Conservation (phyloP, 2,797 vertebrate genomes). For the Tenualosa ilisha region DNA sequence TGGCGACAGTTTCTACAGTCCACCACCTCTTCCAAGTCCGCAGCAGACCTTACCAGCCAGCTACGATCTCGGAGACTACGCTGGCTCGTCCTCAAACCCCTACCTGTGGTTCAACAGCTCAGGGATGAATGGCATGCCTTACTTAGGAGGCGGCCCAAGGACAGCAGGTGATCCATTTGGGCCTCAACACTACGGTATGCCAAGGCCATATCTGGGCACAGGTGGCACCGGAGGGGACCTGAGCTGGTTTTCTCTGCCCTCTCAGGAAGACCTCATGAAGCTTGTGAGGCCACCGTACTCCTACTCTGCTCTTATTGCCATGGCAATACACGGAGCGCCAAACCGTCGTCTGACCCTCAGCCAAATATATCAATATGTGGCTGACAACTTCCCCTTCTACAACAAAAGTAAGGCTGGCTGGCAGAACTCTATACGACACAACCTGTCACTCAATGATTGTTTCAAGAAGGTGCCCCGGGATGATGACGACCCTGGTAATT, state of each 20-base stretch:
- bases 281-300: constrained; percentile 90
- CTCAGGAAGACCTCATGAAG: constrained; percentile 85
- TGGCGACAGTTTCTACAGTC: constrained; percentile 84
- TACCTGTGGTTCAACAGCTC: constrained; percentile 80
- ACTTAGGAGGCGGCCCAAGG: constrained; percentile 57
- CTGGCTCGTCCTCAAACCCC: constrained; percentile 67
- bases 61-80: constrained; percentile 78
- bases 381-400: constrained; percentile 92
- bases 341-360: constrained; percentile 88
- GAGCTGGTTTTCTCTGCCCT: constrained; percentile 84
- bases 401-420: constrained; percentile 89
- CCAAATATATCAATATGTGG: constrained; percentile 94
- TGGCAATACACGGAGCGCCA: constrained; percentile 89
- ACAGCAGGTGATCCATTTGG: constrained; percentile 56
- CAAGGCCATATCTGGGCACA: constrained; percentile 72
- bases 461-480: constrained; percentile 89
- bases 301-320: constrained; percentile 94
- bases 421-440: constrained; percentile 96
- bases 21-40: constrained; percentile 76
- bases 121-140: constrained; percentile 67
- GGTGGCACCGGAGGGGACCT: constrained; percentile 66
- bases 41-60: constrained; percentile 63
- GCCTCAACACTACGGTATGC: constrained; percentile 77
- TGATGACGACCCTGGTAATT: constrained; percentile 85
- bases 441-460: constrained; percentile 91